A percentile compares a stretch with the other conserved stretches of the same genome.
Evolutionary conservation across 2,797 vertebrate species (phyloP).

Genomic region (Gila robusta): DNA sequence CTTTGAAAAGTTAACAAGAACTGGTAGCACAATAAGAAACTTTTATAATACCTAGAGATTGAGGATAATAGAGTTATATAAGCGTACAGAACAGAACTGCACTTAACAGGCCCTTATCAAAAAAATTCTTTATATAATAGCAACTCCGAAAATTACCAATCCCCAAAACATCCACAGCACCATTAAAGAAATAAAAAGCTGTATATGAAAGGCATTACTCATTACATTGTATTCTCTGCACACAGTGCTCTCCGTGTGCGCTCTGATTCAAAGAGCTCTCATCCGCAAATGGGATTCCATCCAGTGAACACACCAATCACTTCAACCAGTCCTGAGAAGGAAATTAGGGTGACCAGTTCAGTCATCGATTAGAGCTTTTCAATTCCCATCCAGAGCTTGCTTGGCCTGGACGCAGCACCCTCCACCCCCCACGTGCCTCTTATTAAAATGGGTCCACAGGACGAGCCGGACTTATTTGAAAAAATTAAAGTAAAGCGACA

Average conservation of each 20-base stretch:
- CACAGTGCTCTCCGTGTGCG: background rate
- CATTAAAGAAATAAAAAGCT: background rate
- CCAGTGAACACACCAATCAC: background rate
- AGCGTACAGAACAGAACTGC: background rate
- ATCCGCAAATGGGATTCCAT: background rate
- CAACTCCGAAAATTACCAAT: background rate
- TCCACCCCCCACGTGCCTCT: too few relatives aligned
- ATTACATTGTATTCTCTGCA: background rate
- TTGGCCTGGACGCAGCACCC: too few relatives aligned
- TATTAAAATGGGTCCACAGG: too few relatives aligned
- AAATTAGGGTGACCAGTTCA: slow-evolving; percentile 14
- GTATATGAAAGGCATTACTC: background rate
- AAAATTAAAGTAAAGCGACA: background rate
- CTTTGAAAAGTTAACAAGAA: background rate
- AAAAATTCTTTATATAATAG: background rate
- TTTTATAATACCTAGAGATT: background rate
- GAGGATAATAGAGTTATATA: background rate
- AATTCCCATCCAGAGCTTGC: background rate
- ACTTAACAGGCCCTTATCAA: background rate
- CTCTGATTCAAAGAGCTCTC: slow-evolving; percentile 10
- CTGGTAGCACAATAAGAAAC: background rate
- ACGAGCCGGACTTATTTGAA: too few relatives aligned
- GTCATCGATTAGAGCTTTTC: slow-evolving; percentile 31
- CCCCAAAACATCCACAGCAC: background rate
- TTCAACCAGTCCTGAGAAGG: background rate